phyloP scores from a whole-genome alignment of 2,888 invertebrate genomes.

The Acronicta alni region DNA sequence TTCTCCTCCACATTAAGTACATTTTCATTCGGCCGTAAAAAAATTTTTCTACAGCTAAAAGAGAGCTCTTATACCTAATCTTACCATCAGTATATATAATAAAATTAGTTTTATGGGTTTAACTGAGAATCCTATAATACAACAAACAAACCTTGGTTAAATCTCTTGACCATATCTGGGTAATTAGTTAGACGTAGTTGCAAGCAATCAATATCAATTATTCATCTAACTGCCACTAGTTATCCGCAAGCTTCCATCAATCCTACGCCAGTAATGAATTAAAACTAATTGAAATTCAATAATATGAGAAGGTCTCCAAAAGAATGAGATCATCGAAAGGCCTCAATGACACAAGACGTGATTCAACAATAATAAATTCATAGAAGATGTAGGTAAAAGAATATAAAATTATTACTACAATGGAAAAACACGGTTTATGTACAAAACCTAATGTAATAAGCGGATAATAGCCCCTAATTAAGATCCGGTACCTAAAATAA shows the following conservation, averaged over 20 bases:
- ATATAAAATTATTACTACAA: slow-evolving; percentile 35
- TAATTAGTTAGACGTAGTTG: slow-evolving; percentile 36
- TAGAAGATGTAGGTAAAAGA: slow-evolving; percentile 45
- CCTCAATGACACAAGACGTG: slow-evolving; percentile 81
- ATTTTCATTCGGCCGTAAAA: slow-evolving; percentile 53
- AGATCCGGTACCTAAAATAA: slow-evolving; percentile 17
- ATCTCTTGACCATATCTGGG: slow-evolving; percentile 43
- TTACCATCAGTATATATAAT: no score
- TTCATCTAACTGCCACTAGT: slow-evolving; percentile 43
- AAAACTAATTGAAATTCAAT: slow-evolving; percentile 64
- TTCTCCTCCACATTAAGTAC: slow-evolving; percentile 63
- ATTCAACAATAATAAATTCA: slow-evolving; percentile 70
- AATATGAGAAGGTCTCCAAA: slow-evolving; percentile 70
- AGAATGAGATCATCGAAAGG: slow-evolving; percentile 79
- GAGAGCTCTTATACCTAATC: background rate
- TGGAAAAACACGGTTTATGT: slow-evolving; percentile 53
- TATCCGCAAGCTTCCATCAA: slow-evolving; percentile 32
- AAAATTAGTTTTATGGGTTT: background rate
- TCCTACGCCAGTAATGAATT: slow-evolving; percentile 38
- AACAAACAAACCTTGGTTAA: slow-evolving; percentile 37
- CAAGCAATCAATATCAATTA: slow-evolving; percentile 56
- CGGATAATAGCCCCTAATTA: slow-evolving; percentile 2
- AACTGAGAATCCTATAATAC: slow-evolving; percentile 20
- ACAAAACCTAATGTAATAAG: slow-evolving; percentile 35
- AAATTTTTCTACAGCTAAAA: slow-evolving; percentile 49